Percentiles rank a stretch among this genome's conserved stretches.
These are phyloP conservation scores for Nansenia antarctica DNA, from an alignment of 2,113 vertebrate species.

Conservation along the genomic window DNA sequence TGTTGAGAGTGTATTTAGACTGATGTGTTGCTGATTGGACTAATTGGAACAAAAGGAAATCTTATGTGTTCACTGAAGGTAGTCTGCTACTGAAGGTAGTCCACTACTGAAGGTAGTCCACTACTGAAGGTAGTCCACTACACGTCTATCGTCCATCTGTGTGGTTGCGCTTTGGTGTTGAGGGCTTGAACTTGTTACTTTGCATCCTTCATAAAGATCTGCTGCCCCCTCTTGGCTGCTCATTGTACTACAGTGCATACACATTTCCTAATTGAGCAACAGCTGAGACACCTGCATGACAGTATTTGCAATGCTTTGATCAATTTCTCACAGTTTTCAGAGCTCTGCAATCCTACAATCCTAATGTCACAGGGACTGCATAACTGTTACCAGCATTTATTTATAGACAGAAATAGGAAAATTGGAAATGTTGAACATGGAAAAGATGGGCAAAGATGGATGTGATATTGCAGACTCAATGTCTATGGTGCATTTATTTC, in stretches of 20 bases:
- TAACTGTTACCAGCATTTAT: not conserved
- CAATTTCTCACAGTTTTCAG: constrained; percentile 8
- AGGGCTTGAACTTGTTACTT: too few species aligned
- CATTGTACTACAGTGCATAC: constrained; percentile 16
- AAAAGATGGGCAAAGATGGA: too few species aligned
- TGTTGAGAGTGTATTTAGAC: not conserved
- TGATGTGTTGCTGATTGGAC: too few species aligned
- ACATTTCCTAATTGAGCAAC: constrained; percentile 26
- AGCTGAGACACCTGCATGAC: not conserved
- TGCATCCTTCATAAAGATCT: constrained; percentile 30
- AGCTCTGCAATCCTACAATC: not conserved
- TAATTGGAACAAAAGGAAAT: too few species aligned
- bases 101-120: not conserved
- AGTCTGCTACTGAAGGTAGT: not conserved
- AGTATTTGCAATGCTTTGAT: constrained; percentile 19
- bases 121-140: not conserved
- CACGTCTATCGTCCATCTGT: too few species aligned
- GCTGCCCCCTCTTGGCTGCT: constrained; percentile 60
- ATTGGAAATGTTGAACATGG: too few species aligned
- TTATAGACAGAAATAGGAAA: too few species aligned
- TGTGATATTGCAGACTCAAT: too few species aligned
- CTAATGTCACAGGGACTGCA: constrained; percentile 10
- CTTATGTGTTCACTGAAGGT: too few species aligned
- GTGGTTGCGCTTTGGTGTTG: not conserved
- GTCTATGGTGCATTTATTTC: too few species aligned